Evolutionary conservation across 2,113 vertebrate genomes (phyloP).

Genomic region (Pelecanoides urinatrix): DNA sequence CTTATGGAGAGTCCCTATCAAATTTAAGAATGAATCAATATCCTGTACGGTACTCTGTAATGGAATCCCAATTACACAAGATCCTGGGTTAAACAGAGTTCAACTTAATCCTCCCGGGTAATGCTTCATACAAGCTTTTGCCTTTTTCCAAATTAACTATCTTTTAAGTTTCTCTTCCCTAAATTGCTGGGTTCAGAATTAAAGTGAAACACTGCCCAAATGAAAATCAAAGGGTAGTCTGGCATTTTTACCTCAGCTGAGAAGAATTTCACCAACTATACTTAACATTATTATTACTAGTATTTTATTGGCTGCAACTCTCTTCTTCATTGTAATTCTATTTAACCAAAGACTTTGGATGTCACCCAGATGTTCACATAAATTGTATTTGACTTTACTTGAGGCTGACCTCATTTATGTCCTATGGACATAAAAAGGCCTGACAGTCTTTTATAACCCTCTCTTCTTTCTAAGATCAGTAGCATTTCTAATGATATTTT

Average conservation of each 20-base stretch:
- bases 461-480: neutral
- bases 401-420: neutral
- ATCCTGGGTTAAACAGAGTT: constrained; percentile 22
- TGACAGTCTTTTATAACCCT: neutral
- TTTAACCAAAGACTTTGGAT: constrained; percentile 9
- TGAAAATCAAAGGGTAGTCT: neutral
- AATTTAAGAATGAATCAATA: neutral
- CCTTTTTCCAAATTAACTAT: neutral
- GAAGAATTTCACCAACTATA: constrained; percentile 5
- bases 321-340: neutral
- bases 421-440: neutral
- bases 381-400: neutral
- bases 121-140: neutral
- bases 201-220: neutral
- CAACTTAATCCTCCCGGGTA: neutral
- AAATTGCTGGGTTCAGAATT: neutral
- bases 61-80: neutral
- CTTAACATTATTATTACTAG: neutral
- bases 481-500: neutral
- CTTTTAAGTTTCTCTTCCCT: neutral
- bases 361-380: neutral
- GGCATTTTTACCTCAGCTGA: neutral
- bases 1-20: neutral
- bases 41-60: neutral
- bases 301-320: neutral